Conservation (phyloP, 1,140 invertebrate genomes). For the Lepidurus apus region DNA sequence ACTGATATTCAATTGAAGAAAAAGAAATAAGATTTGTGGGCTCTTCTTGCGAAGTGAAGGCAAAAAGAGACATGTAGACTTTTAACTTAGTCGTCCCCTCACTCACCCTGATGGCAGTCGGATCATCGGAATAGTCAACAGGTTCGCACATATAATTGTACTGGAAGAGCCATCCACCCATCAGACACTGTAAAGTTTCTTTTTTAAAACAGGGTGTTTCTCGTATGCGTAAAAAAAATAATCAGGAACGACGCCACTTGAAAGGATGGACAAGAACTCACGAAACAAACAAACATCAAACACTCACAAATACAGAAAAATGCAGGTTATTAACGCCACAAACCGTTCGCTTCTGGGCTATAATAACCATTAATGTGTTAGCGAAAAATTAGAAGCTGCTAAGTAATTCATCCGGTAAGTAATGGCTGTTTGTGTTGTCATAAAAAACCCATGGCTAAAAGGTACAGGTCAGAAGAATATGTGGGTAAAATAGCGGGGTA, state of each 20-base stretch:
- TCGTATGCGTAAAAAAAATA: background rate
- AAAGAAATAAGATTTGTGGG: background rate
- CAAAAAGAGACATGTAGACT: background rate
- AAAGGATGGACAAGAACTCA: background rate
- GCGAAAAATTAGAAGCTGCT: too few species aligned
- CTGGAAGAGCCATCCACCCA: slow-evolving; percentile 65
- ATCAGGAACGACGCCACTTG: background rate
- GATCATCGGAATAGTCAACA: slow-evolving; percentile 71
- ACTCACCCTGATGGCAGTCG: slow-evolving; percentile 74
- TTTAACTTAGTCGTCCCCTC: background rate
- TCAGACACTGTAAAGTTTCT: slow-evolving; percentile 55
- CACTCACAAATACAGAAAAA: background rate
- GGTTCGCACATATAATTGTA: slow-evolving; percentile 85
- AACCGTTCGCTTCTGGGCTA: too few species aligned
- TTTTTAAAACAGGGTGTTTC: background rate
- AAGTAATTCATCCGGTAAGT: too few species aligned
- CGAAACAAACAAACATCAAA: background rate
- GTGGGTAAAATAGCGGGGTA: too few species aligned
- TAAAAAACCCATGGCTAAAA: too few species aligned
- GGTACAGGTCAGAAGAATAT: too few species aligned
- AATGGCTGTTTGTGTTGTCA: too few species aligned
- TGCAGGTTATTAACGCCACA: too few species aligned
- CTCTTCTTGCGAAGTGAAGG: background rate
- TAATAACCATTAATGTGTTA: too few species aligned
- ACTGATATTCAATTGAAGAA: background rate